Evolutionary conservation across 2,888 invertebrate genomes (phyloP).

Genomic region (Eupithecia subumbrata): DNA sequence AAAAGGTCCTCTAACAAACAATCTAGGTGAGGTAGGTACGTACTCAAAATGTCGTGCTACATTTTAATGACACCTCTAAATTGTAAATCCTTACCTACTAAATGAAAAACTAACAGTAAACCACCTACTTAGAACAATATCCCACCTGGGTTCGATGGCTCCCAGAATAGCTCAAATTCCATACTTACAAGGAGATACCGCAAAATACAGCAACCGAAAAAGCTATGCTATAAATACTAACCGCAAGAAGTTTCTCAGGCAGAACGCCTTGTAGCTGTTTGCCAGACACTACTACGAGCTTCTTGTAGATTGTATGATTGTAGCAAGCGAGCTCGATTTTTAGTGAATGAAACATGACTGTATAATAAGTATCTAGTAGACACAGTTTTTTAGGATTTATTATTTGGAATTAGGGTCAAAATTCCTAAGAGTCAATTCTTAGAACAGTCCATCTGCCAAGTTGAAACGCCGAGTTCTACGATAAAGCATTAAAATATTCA

Average conservation of each 20-base stretch:
- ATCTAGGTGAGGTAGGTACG: too few relatives aligned
- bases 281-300: not conserved
- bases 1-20: too few relatives aligned
- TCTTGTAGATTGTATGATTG: too few relatives aligned
- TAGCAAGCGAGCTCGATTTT: not conserved
- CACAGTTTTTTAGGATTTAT: not conserved
- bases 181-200: not conserved
- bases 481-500: not conserved
- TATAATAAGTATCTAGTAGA: not conserved
- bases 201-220: not conserved
- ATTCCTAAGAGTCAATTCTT: not conserved
- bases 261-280: not conserved
- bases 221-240: not conserved
- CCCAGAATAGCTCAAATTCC: not conserved
- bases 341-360: not conserved
- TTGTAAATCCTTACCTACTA: too few relatives aligned
- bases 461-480: not conserved
- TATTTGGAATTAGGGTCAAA: too few relatives aligned
- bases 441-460: not conserved
- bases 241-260: conserved; percentile 1
- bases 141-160: not conserved
- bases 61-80: too few relatives aligned
- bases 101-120: too few relatives aligned
- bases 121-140: too few relatives aligned
- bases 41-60: too few relatives aligned